These are phyloP conservation scores for Teleogryllus oceanicus DNA, from an alignment of 2,888 invertebrate species.

Conservation along the genomic window DNA sequence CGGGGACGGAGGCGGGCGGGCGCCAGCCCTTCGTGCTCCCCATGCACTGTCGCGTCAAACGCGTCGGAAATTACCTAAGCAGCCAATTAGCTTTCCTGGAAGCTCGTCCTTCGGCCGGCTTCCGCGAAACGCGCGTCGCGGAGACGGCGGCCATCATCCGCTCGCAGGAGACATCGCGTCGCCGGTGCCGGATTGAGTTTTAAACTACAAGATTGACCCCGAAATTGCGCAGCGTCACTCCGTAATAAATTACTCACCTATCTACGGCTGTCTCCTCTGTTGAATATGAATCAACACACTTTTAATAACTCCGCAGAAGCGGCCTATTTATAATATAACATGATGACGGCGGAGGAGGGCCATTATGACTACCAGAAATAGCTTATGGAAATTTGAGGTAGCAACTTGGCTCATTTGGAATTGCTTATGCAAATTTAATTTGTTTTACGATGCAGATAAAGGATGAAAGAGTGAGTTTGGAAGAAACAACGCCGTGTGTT, in stretches of 20 bases:
- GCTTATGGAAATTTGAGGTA: background rate
- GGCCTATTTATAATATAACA: conserved; percentile 8
- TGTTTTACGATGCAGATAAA: conserved; percentile 11
- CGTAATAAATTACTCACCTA: background rate
- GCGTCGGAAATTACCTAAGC: background rate
- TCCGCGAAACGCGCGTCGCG: background rate
- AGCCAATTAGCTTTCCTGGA: conserved; percentile 5
- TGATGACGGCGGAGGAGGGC: background rate
- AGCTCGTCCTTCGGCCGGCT: background rate
- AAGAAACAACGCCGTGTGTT: background rate
- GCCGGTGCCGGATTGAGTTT: background rate
- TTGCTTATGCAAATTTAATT: conserved; percentile 18
- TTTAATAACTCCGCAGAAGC: background rate
- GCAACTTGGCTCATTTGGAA: conserved; percentile 18
- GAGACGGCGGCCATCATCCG: background rate
- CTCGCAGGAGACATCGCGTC: background rate
- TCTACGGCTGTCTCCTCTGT: background rate
- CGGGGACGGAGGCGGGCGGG: too few relatives aligned
- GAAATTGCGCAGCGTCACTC: background rate
- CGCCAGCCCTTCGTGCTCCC: too few relatives aligned
- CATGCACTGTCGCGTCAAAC: background rate
- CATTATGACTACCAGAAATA: conserved; percentile 1
- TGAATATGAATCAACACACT: conserved; percentile 18
- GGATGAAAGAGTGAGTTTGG: conserved; percentile 2
- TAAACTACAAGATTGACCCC: background rate